Base-by-base conservation (phyloP, 2,797 vertebrate species). In the Ispidina picta region DNA sequence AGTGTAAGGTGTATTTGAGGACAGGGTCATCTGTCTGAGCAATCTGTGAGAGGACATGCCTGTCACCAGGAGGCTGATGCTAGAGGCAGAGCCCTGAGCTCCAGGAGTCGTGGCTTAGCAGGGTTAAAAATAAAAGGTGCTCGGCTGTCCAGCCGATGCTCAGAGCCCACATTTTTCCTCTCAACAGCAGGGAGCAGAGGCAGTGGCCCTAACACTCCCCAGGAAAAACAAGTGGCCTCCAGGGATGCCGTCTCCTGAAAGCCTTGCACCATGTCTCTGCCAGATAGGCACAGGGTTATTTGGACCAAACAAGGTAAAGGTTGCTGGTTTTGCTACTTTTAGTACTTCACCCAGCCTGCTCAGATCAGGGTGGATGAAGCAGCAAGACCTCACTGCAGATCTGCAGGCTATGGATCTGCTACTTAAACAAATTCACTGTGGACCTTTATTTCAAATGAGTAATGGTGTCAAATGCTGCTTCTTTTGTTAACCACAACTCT, bases 401-500 rank as follows among this genome's bases (percentile, higher is more conserved):
- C 37, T 33, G 88, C 28, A 6, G 37, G 37, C 37, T 39, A 39
- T 39, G 37, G 73, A 85, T 66, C 73, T 70, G 82, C 78, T 64
- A 76, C 56, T 93, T 60, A 83, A 94, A 92, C 55, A 92, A 72
- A 91, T 84, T 68, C 49, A 75, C 18, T 13, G 71, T 14, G 9
- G 85, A 55, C 56, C 82, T 77, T 66, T 9, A 29, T 39, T 68
- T 58, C 55, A 79, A 91, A 66, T 25, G 72, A 95, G 79, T 82
- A 85, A 75, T 17, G 21, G 58, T 83, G 64, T 69, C 4, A 2
- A 83, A 88, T 7, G 3, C 62, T 41, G 49, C 79, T 90, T 52
- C 84, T 93, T 81, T 94, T 62, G 85, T 95, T 89, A 83, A 94
- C 90, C 89, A 95, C 12, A 6, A 12, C 89, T 85, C 52, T 55